Evolutionary conservation across 1,140 invertebrate genomes (phyloP), one percentile per base, ranked within the genome.

Genomic region (Lineus longissimus): DNA sequence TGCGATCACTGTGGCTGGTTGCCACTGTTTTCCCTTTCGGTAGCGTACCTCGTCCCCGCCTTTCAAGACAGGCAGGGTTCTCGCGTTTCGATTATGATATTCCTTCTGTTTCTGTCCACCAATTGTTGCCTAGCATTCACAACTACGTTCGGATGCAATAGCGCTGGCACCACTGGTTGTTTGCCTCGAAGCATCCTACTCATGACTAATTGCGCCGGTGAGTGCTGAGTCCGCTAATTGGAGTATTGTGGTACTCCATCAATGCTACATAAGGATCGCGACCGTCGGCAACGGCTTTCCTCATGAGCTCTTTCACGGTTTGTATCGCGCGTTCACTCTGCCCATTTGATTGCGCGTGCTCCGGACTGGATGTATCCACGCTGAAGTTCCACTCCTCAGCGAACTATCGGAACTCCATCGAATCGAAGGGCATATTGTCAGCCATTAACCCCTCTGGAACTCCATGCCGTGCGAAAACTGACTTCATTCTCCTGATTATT

Each of bases 371-470:
- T 15, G 61, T 63, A 17, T 33, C 31, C 23, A 43, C 31, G n/a
- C 9, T 13, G 19, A 59, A 30, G 25, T 33, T 31, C 30, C 55
- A 57, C 40, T 66, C 30, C 43, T 57, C 25, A 23, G 62, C 62
- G 29, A 64, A 64, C 9, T 51, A 4, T n/a, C 23, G 27, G 45
- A 64, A 64, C 29, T 64, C 56, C 13, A 22, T 30, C 23, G 55
- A 41, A 7, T 19, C n/a, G 41, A 51, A 64, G 2, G 69, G 69
- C 33, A 58, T 65, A 19, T 69, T 61, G 61, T 71, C 68, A 36
- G 45, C 59, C 40, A 67, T 55, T 27, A 51, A n/a, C 25, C 47
- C n/a, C 33, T 69, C 62, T 22, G 65, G 68, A 17, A 68, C 65
- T 22, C 62, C 69, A 65, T 71, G 68, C 30, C 62, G 41, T 22